phyloP scores from a whole-genome alignment of 2,797 vertebrate species.

The Artibeus lituratus region DNA sequence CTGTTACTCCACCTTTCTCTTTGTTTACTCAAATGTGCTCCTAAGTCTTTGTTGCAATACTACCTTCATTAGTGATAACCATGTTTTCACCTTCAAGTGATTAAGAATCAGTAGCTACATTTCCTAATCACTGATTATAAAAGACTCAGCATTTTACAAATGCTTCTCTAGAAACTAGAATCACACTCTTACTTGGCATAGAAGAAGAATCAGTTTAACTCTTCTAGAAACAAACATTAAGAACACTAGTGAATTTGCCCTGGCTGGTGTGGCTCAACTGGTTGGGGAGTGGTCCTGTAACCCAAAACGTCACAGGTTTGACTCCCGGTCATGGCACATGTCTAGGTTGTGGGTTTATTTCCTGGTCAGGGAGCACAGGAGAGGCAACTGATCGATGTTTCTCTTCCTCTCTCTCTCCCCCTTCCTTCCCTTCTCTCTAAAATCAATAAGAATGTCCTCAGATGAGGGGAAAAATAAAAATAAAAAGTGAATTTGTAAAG shows the following conservation, averaged over 20 bases:
- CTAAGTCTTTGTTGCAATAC: not conserved
- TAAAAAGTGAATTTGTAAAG: not conserved
- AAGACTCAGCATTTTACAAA: not conserved
- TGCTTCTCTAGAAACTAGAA: constrained; percentile 4
- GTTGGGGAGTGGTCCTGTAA: not conserved
- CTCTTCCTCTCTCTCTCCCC: not conserved
- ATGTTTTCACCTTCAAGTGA: not conserved
- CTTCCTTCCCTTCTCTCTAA: not conserved
- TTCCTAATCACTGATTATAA: not conserved
- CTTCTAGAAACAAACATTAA: not conserved
- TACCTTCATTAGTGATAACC: not conserved
- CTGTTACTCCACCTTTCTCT: not conserved
- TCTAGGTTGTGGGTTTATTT: too few species aligned
- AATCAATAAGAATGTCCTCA: not conserved
- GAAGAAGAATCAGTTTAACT: constrained; percentile 19
- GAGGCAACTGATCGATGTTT: not conserved
- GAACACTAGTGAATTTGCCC: not conserved
- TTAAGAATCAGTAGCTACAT: not conserved
- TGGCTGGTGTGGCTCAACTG: not conserved
- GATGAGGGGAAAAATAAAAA: not conserved
- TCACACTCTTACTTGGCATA: not conserved
- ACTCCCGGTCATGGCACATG: too few species aligned
- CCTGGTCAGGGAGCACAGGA: not conserved
- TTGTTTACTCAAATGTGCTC: not conserved
- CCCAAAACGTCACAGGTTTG: not conserved